Base-by-base conservation (phyloP, 2,888 invertebrate genomes). In the Drosophila niveifrons region DNA sequence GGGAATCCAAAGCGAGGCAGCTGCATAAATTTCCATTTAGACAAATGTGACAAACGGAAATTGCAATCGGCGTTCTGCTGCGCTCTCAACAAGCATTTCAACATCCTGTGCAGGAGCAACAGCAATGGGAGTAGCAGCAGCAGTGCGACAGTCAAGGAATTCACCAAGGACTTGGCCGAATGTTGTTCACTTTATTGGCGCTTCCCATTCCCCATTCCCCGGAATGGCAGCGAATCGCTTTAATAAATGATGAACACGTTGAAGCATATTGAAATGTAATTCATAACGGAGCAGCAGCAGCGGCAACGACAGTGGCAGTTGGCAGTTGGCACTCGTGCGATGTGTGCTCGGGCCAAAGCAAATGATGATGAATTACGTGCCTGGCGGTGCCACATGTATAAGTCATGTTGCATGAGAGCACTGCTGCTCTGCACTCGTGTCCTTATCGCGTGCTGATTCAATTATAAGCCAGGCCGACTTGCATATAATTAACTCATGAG, bases 41-140 rank as follows among this genome's bases (percentile, higher is more conserved):
- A 82, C 78, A 83, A 83, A 82, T 85, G 83, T 80, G 80, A 78
- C 82, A 85, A 83, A 78, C 85, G 82, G 82, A 83, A 83, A 85
- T 85, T 85, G 86, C 86, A 82, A 82, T 82, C 80, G 82, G 66
- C 68, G 63, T 74, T 66, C 59, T 50, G 64, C 43, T 50, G 46
- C 56, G 57, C 63, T 68, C 73, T 82, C 41, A 41, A 59, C 75
- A 79, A 77, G 80, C 57, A 72, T 72, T 72, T 68, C 65, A 56
- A 66, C 59, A 65, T 85, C 82, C 82, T 71, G 73, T 67, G 51
- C 61, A 51, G 41, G 1, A 36, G 36, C n/a, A n/a, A 11, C 41
- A 59, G 39, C 43, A 53, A 41, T 10, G n/a, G 28, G 17, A 62
- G 47, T 29, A 51, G 41, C 44, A 53, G 39, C 47, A 48, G 29